These are phyloP conservation scores for Gymnopithys bicolor DNA, from an alignment of 2,797 vertebrate genomes.

Conservation along the genomic window DNA sequence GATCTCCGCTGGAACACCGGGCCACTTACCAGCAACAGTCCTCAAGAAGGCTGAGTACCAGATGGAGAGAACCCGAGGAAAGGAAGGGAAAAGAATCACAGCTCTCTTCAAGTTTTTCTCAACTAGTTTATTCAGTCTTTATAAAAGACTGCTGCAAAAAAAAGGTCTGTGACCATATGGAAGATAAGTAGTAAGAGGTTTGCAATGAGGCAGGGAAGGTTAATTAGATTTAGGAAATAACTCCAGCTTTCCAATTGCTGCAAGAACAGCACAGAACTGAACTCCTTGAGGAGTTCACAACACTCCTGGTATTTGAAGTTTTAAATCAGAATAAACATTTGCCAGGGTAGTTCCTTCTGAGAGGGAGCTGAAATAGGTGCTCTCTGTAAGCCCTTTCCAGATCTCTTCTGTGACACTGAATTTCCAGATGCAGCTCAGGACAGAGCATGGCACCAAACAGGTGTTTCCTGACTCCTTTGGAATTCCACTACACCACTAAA, in stretches of 20 bases:
- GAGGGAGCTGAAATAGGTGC: background rate
- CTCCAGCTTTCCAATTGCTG: background rate
- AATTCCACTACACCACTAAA: background rate
- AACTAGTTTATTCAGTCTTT: conserved; percentile 17
- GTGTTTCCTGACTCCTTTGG: background rate
- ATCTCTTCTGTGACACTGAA: background rate
- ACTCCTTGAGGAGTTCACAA: background rate
- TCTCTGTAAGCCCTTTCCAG: background rate
- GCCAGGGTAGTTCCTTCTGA: background rate
- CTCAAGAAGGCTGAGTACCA: background rate
- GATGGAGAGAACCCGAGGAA: background rate
- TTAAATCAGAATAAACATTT: background rate
- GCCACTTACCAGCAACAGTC: background rate
- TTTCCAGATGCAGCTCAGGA: background rate
- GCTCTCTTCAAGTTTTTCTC: background rate
- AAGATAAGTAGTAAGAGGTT: background rate
- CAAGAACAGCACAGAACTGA: background rate
- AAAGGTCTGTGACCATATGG: background rate
- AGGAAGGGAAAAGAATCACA: background rate
- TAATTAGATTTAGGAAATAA: background rate
- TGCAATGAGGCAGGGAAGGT: background rate
- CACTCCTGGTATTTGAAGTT: background rate
- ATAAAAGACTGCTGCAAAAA: background rate
- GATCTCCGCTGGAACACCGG: background rate
- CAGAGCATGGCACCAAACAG: background rate